phyloP scores from a whole-genome alignment of 2,797 vertebrate genomes.

The Okamejei kenojei region DNA sequence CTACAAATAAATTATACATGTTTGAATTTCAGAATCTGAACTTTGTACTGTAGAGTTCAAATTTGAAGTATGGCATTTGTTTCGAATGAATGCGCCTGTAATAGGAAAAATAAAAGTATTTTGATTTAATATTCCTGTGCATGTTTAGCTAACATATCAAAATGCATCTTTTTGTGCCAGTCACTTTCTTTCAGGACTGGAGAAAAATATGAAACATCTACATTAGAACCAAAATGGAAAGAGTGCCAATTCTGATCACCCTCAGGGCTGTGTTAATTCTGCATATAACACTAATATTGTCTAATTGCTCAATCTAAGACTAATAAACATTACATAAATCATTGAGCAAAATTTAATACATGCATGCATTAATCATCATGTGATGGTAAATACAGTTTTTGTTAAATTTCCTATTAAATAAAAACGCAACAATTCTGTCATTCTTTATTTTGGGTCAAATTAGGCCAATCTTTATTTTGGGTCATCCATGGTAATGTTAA shows the following conservation, averaged over 20 bases:
- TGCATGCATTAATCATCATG: constrained; percentile 71
- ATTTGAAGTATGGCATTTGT: constrained; percentile 14
- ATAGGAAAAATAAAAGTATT: not conserved
- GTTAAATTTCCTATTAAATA: not conserved
- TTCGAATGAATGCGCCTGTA: not conserved
- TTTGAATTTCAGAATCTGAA: constrained; percentile 28
- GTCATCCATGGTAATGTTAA: not conserved
- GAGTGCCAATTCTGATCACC: constrained; percentile 52
- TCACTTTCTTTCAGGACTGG: not conserved
- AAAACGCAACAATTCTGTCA: not conserved
- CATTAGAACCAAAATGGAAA: constrained; percentile 43
- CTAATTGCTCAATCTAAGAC: constrained; percentile 69
- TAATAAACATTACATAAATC: constrained; percentile 73
- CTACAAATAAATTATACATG: not conserved
- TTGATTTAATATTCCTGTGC: not conserved
- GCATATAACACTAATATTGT: constrained; percentile 61
- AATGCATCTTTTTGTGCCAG: not conserved
- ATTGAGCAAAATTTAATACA: constrained; percentile 72
- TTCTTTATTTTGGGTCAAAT: not conserved
- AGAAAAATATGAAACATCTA: constrained; percentile 3
- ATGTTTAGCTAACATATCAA: not conserved
- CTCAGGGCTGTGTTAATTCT: constrained; percentile 62
- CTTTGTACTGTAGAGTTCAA: not conserved
- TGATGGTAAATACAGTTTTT: constrained; percentile 42
- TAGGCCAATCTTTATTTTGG: not conserved